A percentile compares a stretch with the other conserved stretches of the same genome.
Conservation (phyloP, 2,888 invertebrate genomes). For the Aphidius colemani region DNA sequence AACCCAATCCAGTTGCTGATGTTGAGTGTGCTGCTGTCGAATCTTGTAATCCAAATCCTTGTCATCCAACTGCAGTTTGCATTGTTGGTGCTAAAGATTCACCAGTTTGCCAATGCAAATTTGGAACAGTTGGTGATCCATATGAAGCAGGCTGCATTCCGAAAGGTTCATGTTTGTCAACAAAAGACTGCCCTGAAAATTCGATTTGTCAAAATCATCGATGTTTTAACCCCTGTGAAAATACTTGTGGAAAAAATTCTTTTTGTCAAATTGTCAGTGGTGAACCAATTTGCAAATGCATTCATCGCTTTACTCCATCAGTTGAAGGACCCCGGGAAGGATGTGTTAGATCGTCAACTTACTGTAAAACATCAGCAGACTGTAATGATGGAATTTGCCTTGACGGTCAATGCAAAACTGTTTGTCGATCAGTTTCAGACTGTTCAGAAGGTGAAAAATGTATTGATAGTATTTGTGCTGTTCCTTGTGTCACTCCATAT, state of each 20-base stretch:
- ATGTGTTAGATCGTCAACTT: constrained; percentile 72
- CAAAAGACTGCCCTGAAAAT: constrained; percentile 79
- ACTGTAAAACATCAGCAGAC: constrained; percentile 73
- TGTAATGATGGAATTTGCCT: constrained; percentile 81
- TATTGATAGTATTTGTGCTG: constrained; percentile 75
- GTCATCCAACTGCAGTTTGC: constrained; percentile 81
- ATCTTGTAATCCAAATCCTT: constrained; percentile 77
- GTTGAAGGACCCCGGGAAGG: constrained; percentile 68
- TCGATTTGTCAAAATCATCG: constrained; percentile 73
- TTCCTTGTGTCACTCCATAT: constrained; percentile 79
- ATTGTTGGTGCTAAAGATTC: constrained; percentile 70
- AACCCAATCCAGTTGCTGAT: constrained; percentile 82
- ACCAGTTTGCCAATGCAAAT: constrained; percentile 79
- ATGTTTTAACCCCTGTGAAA: constrained; percentile 82
- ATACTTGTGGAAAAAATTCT: constrained; percentile 81
- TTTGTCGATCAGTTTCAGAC: constrained; percentile 77
- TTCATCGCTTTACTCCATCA: constrained; percentile 75
- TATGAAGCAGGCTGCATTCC: constrained; percentile 74
- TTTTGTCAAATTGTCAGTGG: constrained; percentile 78
- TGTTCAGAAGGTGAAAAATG: constrained; percentile 82
- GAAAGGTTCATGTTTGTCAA: constrained; percentile 75
- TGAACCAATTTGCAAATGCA: constrained; percentile 79
- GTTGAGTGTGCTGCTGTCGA: constrained; percentile 76
- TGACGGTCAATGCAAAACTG: constrained; percentile 81
- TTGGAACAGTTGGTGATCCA: constrained; percentile 78